phyloP scores from a whole-genome alignment of 2,888 invertebrate genomes.

The Platycheirus albimanus region DNA sequence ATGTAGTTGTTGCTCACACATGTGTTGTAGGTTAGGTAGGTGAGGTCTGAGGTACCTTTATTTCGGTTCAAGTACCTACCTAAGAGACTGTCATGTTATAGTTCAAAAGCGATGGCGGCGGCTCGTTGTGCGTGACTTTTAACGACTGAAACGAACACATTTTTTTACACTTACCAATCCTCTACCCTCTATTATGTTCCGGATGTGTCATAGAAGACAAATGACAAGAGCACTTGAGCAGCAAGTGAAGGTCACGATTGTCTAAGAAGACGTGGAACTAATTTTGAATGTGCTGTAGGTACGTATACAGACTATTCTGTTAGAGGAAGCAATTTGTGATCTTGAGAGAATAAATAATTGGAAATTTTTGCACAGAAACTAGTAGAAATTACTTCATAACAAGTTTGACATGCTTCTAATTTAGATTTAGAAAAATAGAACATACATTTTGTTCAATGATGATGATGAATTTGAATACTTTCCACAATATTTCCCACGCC shows the following conservation, averaged over 20 bases:
- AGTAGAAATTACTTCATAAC: too few relatives aligned
- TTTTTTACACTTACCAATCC: too few relatives aligned
- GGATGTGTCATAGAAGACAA: constrained; percentile 15
- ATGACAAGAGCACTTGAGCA: constrained; percentile 16
- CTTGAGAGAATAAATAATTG: too few relatives aligned
- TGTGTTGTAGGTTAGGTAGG: too few relatives aligned
- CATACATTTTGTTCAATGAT: too few relatives aligned
- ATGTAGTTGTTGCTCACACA: constrained; percentile 35
- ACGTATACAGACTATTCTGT: not conserved
- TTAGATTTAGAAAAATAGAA: too few relatives aligned
- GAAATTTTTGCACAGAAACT: too few relatives aligned
- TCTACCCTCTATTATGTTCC: too few relatives aligned
- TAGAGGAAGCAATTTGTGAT: not conserved
- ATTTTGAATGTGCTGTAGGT: constrained; percentile 24
- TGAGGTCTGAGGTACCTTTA: too few relatives aligned
- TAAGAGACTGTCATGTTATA: constrained; percentile 4
- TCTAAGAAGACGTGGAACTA: constrained; percentile 40
- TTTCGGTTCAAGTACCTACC: constrained; percentile 36
- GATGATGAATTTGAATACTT: too few relatives aligned
- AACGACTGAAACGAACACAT: constrained; percentile 31
- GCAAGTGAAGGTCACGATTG: constrained; percentile 50
- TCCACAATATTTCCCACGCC: too few relatives aligned
- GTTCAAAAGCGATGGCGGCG: constrained; percentile 22
- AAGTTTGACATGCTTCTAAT: too few relatives aligned
- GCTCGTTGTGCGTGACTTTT: constrained; percentile 49